These are phyloP conservation scores for Melanchra persicariae DNA, from an alignment of 2,888 invertebrate species.

Conservation along the genomic window DNA sequence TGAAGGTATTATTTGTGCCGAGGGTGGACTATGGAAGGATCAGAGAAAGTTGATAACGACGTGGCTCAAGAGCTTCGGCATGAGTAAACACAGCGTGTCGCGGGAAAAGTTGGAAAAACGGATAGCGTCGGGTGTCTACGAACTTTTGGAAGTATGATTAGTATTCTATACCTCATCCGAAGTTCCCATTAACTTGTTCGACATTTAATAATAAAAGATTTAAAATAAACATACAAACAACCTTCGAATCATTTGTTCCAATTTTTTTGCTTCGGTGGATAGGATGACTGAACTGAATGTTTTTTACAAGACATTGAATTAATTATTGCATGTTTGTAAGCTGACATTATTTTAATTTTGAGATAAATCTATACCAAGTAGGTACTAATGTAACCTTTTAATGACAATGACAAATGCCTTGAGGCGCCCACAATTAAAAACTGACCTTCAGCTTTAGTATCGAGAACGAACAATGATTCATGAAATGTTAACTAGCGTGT, in stretches of 20 bases:
- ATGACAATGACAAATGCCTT: constrained; percentile 78
- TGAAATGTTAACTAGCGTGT: constrained; percentile 19
- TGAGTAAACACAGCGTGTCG: constrained; percentile 92
- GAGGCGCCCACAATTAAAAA: constrained; percentile 29
- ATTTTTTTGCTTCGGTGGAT: constrained; percentile 10
- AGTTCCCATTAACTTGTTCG: background rate
- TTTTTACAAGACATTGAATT: constrained; percentile 12
- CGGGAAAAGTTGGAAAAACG: constrained; percentile 92
- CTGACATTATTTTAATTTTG: constrained; percentile 26
- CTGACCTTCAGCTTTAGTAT: constrained; percentile 67
- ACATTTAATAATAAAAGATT: constrained; percentile 3
- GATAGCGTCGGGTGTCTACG: constrained; percentile 91
- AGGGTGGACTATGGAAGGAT: constrained; percentile 95
- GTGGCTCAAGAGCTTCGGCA: constrained; percentile 94
- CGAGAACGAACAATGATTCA: constrained; percentile 26
- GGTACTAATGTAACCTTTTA: constrained; percentile 73
- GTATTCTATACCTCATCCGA: constrained; percentile 18
- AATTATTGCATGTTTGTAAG: constrained; percentile 6
- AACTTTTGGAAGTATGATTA: constrained; percentile 90
- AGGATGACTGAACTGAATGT: constrained; percentile 9
- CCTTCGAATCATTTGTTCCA: background rate
- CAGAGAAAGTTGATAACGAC: constrained; percentile 94
- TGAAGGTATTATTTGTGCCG: constrained; percentile 95
- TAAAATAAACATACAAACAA: background rate
- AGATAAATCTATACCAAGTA: constrained; percentile 15